Evolutionary conservation across 1,140 invertebrate species (phyloP).

Genomic region (Acromyrmex charruanus): DNA sequence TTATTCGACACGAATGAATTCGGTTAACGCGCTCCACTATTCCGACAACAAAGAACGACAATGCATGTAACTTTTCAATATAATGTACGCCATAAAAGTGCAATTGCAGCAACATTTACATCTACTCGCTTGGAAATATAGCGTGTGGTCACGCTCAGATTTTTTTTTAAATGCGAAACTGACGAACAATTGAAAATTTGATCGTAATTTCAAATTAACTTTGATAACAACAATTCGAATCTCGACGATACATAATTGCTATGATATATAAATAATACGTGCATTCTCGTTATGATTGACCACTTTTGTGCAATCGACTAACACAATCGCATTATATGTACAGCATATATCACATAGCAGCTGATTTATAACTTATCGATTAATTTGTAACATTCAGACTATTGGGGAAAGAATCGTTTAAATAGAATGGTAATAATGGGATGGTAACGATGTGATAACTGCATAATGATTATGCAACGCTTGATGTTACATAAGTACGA

Average conservation of each 20-base stretch:
- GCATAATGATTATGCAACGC: not conserved
- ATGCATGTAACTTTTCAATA: conserved; percentile 11
- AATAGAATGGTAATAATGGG: not conserved
- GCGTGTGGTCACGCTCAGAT: not conserved
- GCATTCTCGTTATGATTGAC: not conserved
- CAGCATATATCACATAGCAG: not conserved
- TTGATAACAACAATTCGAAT: not conserved
- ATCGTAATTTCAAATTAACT: not conserved
- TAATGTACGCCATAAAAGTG: not conserved
- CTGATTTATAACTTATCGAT: not conserved
- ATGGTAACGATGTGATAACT: not conserved
- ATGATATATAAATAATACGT: conserved; percentile 6
- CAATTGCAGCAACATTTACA: conserved; percentile 3
- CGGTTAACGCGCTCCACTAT: conserved; percentile 12
- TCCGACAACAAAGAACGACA: conserved; percentile 5
- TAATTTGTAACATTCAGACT: not conserved
- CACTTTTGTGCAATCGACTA: conserved; percentile 3
- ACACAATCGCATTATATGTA: too few species aligned
- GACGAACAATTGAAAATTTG: not conserved
- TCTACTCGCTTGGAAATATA: not conserved
- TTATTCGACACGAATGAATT: conserved; percentile 55
- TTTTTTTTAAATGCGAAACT: conserved; percentile 16
- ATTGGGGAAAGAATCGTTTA: not conserved
- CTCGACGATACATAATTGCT: not conserved
- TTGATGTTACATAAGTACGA: not conserved